Base-by-base conservation (phyloP, 2,888 invertebrate species). In the Bombylius major region DNA sequence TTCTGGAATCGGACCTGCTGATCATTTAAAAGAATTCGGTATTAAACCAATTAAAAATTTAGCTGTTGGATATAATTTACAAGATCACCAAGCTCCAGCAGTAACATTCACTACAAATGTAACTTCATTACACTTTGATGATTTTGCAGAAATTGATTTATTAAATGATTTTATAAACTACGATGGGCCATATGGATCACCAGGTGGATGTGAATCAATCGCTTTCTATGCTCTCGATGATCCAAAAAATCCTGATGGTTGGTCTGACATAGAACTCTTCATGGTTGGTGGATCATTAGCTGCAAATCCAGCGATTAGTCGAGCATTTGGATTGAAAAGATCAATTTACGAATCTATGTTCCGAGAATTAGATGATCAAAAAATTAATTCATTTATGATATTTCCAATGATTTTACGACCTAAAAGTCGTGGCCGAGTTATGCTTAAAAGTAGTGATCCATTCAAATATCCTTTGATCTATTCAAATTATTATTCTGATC, bases 251-350 rank as follows among this genome's bases (percentile, higher is more conserved):
- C 65, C 64, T 53, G 71, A 71, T 52, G 77, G 76, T 57, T 78
- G 79, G 69, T 86, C 88, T 0, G 86, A 88, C 66, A 78, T 87
- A 54, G 86, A 89, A 67, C 67, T 87, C 14, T 78, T 88, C 55
- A 78, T 83, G 62, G 73, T 82, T 0, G 81, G 81, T 5, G 81
- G 80, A 4, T 69, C 70, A 9, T 69, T 73, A 70, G 65, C 77
- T 67, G 61, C 78, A 63, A 64, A 65, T 65, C 71, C 71, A 8
- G 71, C 71, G 3, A 70, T 71, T 49, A 68, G 70, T 0, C 65
- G 72, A 4, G 72, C 77, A 33, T 79, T 79, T 67, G 78, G 73
- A 58, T 68, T 79, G 1, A 69, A 74, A 39, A 71, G 75, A 14
- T 66, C 73, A 34, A 67, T 77, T 14, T 78, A 76, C 56, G 69